Base-by-base conservation (phyloP, 2,888 invertebrate species). In the Drosophila pseudotalamancana region DNA sequence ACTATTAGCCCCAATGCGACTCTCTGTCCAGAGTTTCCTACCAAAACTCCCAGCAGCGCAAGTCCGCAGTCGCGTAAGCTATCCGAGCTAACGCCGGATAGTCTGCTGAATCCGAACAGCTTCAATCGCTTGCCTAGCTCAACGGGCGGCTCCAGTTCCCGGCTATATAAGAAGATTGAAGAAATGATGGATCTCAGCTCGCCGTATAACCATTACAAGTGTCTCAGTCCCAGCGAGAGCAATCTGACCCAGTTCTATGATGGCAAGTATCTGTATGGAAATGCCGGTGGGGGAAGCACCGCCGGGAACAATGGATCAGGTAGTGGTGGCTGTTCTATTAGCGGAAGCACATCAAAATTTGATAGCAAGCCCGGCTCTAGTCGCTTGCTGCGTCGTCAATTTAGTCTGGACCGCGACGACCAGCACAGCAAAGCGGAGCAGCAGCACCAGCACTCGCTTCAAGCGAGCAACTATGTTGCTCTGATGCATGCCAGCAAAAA, bases 191-290 rank as follows among this genome's bases (percentile, higher is more conserved):
- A 95, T 83, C 92, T 95, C 42, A 95, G 95, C 89, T 94, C 94
- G 0, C 95, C 95, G 2, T 96, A 95, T 90, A 94, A 95, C 87
- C 95, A 95, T 74, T 96, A 95, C 91, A 94, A 95, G 89, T 95
- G 94, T 88, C 92, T 94, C 18, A 94, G 94, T 81, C 94, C 94
- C 6, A 94, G 94, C 69, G 93, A 94, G 77, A 92, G 92, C 71
- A 92, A 92, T 63, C 75, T 92, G 4, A 89, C 91, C 6, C 90
- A 91, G 60, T 90, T 88, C 72, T 80, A 84, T 19, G 91, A 91
- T 59, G 90, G 90, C 19, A 91, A 91, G 66, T 91, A 91, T 73
- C 34, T 91, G 3, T 90, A 90, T 46, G 79, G 88, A 12, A 68
- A 61, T 34, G 49, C 67, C 6, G 61, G 65, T 34, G 56, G 62